A percentile compares a stretch with the other conserved stretches of the same genome.
phyloP scores from a whole-genome alignment of 2,888 invertebrate genomes.

The Erebia epiphron region DNA sequence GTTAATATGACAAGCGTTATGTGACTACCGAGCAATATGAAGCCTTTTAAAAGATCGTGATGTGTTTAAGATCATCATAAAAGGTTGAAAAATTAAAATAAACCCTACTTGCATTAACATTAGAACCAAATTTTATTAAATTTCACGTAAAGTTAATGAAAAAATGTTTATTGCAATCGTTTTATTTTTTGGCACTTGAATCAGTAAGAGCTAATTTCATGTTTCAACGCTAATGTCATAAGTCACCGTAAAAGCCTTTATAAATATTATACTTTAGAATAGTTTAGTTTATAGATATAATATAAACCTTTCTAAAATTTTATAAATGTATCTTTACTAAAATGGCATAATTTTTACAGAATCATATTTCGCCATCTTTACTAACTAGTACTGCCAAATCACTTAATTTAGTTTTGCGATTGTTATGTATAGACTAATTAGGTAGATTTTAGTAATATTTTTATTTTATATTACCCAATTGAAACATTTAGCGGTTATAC shows the following conservation, averaged over 20 bases:
- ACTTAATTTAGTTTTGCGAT: too few species aligned
- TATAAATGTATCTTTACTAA: neutral
- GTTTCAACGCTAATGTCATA: neutral
- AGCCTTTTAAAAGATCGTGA: neutral
- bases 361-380: too few species aligned
- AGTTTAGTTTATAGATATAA: neutral
- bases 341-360: neutral
- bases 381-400: too few species aligned
- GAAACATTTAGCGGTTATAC: too few species aligned
- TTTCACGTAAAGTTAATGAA: neutral
- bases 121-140: neutral
- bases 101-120: neutral
- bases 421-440: too few species aligned
- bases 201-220: neutral
- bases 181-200: constrained; percentile 11
- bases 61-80: neutral
- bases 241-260: neutral
- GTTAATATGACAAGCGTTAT: constrained; percentile 17
- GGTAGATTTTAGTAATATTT: too few species aligned
- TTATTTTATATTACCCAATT: too few species aligned
- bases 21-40: constrained; percentile 15
- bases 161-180: neutral
- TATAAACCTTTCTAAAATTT: neutral
- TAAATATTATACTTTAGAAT: neutral
- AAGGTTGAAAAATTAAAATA: neutral